A percentile compares a stretch with the other conserved stretches of the same genome.
Evolutionary conservation across 2,888 invertebrate genomes (phyloP).

Genomic region (Melipona beecheii): DNA sequence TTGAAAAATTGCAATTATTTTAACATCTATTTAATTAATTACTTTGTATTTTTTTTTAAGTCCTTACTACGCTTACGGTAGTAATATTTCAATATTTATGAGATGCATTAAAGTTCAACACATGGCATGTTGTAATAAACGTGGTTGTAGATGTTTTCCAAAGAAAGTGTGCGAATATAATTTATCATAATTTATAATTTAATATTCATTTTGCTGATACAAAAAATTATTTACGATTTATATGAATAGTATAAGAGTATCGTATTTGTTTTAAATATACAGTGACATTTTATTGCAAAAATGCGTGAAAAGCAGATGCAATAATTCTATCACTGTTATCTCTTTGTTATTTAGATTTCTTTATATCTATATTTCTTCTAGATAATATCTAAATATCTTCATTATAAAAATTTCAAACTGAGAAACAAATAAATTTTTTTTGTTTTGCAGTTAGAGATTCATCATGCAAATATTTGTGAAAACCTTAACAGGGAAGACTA

Average conservation of each 20-base stretch:
- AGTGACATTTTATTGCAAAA: neutral
- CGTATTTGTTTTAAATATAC: neutral
- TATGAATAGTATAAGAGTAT: neutral
- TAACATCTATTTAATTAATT: neutral
- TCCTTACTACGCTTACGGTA: neutral
- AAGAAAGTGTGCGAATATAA: neutral
- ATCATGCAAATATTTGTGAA: conserved; percentile 98
- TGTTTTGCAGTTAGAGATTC: conserved; percentile 63
- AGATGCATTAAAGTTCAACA: conserved; percentile 32
- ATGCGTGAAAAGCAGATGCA: neutral
- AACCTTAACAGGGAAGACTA: conserved; percentile 97
- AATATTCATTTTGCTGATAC: neutral
- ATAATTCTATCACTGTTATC: neutral
- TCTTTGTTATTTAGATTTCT: neutral
- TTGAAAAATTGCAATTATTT: conserved; percentile 22
- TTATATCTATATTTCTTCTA: neutral
- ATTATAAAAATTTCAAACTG: conserved; percentile 27
- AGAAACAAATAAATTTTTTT: neutral
- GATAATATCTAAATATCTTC: neutral
- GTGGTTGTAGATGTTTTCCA: conserved; percentile 5
- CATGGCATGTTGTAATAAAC: conserved; percentile 61
- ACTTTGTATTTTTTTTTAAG: neutral
- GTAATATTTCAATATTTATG: neutral
- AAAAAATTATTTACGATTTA: neutral
- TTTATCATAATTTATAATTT: neutral